Evolutionary conservation across 2,113 vertebrate species (phyloP), one percentile per base, ranked within the genome.

Genomic region (Helogale parvula): DNA sequence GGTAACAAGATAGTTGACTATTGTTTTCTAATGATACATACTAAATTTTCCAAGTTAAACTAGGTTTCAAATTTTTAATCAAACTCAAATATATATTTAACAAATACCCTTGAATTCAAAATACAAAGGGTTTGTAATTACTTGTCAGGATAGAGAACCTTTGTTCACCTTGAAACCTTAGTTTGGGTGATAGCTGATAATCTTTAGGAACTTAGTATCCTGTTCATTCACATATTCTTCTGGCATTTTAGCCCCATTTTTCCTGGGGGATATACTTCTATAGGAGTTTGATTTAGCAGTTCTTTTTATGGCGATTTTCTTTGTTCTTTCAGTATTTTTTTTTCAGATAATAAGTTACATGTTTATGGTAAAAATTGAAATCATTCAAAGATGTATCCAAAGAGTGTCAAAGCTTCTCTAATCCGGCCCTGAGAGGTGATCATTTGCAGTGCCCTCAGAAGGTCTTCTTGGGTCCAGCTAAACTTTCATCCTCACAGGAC

Each of bases 211-310:
- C 50, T 88, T 84, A 27, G 41, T 25, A 90, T 57, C 68, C 76
- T 90, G 4, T 76, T 93, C n/a, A 87, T 93, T 84, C 47, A 90
- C 17, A 94, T 68, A 96, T 86, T 41, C 45, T 94, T 94, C 38
- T 94, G 92, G 86, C 72, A 87, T 93, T 63, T 72, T 47, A 68
- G 17, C 45, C 65, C 7, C 66, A 7, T 83, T 72, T 69, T 94
- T 92, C 31, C 29, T 83, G 54, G 52, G 21, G n/a, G 6, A 87
- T 82, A 31, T 19, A 17, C 11, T 12, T 90, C 65, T 90, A 65
- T 93, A 93, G 60, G 25, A 84, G 13, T 93, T 90, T 69, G 41
- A 47, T 66, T 5, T 90, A n/a, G 76, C 27, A 66, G 33, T 57
- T 90, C 33, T 47, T 71, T 90, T 94, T 80, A 74, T 88, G 63